These are phyloP conservation scores for Ranitomeya imitator DNA, from an alignment of 2,113 vertebrate genomes.

Conservation along the genomic window DNA sequence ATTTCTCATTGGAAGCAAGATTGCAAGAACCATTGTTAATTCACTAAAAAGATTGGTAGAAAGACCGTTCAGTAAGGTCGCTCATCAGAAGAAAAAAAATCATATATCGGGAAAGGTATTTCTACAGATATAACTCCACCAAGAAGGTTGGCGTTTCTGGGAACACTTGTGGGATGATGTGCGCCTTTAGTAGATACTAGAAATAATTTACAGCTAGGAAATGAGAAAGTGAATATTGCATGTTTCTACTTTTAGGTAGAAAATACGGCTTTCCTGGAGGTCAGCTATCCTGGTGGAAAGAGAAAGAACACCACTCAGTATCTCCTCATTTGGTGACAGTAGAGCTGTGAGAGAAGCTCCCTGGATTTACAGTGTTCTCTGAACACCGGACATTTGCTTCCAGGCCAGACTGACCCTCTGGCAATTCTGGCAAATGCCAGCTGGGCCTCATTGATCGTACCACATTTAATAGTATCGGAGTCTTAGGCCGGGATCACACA, in stretches of 20 bases:
- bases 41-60: neutral
- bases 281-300: neutral
- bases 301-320: neutral
- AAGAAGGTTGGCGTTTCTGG: neutral
- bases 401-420: too few relatives aligned
- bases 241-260: neutral
- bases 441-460: too few relatives aligned
- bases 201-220: neutral
- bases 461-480: too few relatives aligned
- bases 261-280: neutral
- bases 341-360: neutral
- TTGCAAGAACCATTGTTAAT: slow-evolving; percentile 14
- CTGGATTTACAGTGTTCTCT: neutral
- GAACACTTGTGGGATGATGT: neutral
- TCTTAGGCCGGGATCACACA: too few relatives aligned
- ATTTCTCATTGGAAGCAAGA: neutral
- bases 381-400: neutral
- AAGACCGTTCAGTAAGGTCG: neutral
- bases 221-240: neutral
- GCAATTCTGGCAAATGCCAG: too few relatives aligned
- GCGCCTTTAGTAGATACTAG: neutral
- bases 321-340: neutral
- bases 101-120: neutral
- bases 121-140: neutral
- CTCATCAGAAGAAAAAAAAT: neutral